A percentile compares a stretch with the other conserved stretches of the same genome.
These are phyloP conservation scores for Phocides pigmalion DNA, from an alignment of 1,140 invertebrate species.

Conservation along the genomic window DNA sequence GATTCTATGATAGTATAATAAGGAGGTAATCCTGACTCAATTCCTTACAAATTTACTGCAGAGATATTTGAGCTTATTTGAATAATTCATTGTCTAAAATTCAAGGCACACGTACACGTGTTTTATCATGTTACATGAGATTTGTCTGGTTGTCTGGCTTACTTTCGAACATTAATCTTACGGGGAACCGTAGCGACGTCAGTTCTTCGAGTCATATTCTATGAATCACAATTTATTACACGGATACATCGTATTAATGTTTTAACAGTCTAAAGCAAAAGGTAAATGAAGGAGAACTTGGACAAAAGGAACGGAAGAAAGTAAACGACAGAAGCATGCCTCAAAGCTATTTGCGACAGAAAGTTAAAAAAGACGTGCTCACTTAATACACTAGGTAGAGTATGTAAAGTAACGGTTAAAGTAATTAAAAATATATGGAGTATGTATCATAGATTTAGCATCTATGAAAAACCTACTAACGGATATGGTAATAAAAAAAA, in stretches of 20 bases:
- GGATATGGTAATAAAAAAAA: too few relatives aligned
- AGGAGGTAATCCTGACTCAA: too few relatives aligned
- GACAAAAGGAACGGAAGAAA: background rate
- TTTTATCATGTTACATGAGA: background rate
- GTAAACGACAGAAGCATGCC: background rate
- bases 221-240: constrained; percentile 12
- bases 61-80: too few relatives aligned
- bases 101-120: background rate
- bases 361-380: background rate
- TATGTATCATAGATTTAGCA: too few relatives aligned
- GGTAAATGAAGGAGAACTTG: background rate
- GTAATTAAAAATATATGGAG: background rate
- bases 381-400: background rate
- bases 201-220: constrained; percentile 18
- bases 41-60: too few relatives aligned
- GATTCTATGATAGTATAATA: too few relatives aligned
- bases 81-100: too few relatives aligned
- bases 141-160: constrained; percentile 1
- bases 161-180: constrained; percentile 10
- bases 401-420: too few relatives aligned
- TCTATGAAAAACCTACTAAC: too few relatives aligned
- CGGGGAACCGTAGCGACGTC: background rate
- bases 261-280: background rate
- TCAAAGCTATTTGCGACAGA: background rate
- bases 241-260: background rate